phyloP scores from a whole-genome alignment of 2,888 invertebrate genomes.

The Clostera curtula region DNA sequence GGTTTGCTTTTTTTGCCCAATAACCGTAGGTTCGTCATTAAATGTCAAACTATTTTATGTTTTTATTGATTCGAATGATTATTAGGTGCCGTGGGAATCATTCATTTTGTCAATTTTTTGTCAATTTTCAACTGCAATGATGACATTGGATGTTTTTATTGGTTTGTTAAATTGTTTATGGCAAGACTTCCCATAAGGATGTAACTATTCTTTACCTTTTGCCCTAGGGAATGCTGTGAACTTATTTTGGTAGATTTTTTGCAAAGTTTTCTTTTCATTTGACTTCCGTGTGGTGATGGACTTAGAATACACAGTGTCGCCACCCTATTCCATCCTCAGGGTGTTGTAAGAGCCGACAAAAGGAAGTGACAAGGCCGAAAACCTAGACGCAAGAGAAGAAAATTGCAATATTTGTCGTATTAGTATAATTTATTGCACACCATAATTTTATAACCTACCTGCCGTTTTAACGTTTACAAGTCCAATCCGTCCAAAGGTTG shows the following conservation, averaged over 20 bases:
- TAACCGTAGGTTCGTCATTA: constrained; percentile 58
- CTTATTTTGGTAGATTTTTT: background rate
- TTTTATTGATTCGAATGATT: constrained; percentile 49
- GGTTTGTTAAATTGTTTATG: constrained; percentile 22
- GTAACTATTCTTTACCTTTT: background rate
- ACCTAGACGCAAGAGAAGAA: no score
- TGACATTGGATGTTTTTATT: constrained; percentile 54
- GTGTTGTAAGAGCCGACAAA: no score
- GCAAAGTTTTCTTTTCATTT: no score
- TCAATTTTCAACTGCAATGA: constrained; percentile 41
- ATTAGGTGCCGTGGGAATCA: constrained; percentile 50
- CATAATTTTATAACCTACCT: no score
- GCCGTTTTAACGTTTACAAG: no score
- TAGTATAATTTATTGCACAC: no score
- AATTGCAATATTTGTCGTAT: no score
- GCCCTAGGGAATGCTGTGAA: constrained; percentile 11
- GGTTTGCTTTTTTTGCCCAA: constrained; percentile 24
- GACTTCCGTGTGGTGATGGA: no score
- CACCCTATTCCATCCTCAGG: no score
- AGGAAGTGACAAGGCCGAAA: no score
- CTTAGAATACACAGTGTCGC: no score
- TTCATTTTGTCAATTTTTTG: constrained; percentile 21
- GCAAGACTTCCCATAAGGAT: constrained; percentile 25
- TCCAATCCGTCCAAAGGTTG: no score
- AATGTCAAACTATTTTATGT: constrained; percentile 68